Percentiles rank a stretch among this genome's conserved stretches.
phyloP scores from a whole-genome alignment of 1,140 invertebrate genomes.

The Pseudomyrmex sp. region DNA sequence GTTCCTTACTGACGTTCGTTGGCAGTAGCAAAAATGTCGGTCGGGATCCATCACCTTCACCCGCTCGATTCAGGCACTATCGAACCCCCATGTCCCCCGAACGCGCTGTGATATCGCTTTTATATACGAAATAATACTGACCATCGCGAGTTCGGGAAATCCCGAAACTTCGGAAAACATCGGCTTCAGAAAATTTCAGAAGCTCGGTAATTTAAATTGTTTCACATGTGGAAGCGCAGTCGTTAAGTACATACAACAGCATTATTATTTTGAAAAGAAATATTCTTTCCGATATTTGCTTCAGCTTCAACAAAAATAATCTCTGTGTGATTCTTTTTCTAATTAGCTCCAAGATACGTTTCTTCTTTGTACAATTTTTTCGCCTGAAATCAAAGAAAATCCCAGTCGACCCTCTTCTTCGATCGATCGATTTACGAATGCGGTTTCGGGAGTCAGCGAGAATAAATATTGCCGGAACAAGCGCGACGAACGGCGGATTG shows the following conservation, averaged over 20 bases:
- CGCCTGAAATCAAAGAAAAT: constrained; percentile 1
- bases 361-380: background rate
- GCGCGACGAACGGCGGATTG: constrained; percentile 20
- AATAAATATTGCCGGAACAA: constrained; percentile 38
- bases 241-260: background rate
- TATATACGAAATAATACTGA: background rate
- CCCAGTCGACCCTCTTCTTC: background rate
- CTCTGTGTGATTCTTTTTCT: background rate
- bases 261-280: background rate
- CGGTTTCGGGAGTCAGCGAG: constrained; percentile 29
- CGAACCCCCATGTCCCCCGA: constrained; percentile 44
- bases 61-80: constrained; percentile 56
- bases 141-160: background rate
- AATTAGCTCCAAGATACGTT: background rate
- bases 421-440: background rate
- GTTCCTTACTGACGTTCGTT: constrained; percentile 47
- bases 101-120: constrained; percentile 34
- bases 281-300: background rate
- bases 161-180: constrained; percentile 8
- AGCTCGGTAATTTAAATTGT: constrained; percentile 15
- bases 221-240: constrained; percentile 23
- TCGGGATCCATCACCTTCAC: constrained; percentile 39
- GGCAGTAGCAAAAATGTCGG: constrained; percentile 46
- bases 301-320: background rate
- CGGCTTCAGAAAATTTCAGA: constrained; percentile 23